Evolutionary conservation across 2,113 vertebrate genomes (phyloP), one percentile per base, ranked within the genome.

Genomic region (Mesembrinibis cayennensis): DNA sequence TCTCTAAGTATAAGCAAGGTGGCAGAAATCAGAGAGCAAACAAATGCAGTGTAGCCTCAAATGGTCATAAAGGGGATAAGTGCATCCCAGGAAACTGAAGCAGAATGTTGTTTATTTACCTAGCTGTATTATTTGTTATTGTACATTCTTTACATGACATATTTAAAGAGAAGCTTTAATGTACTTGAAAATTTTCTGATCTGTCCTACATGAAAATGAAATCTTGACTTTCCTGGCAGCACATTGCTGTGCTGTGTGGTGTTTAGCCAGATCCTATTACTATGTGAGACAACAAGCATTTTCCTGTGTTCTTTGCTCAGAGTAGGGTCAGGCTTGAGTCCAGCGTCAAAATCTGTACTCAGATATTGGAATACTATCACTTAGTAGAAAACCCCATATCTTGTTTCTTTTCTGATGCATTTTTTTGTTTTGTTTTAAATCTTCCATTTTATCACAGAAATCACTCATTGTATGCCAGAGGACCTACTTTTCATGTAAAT

Each of bases 201-300:
- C 40, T 96, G n/a, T 52, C 44, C 32, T 87, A 82, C 36, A 45
- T 89, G 76, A 88, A 97, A 97, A 89, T 96, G 92, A 91, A 90
- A 83, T 93, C 72, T 78, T 83, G 38, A 30, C 65, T 89, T 81
- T 95, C 73, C 56, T 93, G 82, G 62, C 76, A 95, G 89, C 16
- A 1, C 44, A 56, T 55, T 96, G 45, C 82, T 91, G 66, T 86
- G 47, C 83, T 97, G 6, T 65, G 29, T 91, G 61, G 76, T 90
- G 70, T 90, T 95, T 78, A 89, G 77, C 47, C 83, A 87, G 44
- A 95, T 58, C 70, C 55, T 95, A 22, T 70, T 94, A 50, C 25
- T 49, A 6, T 81, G 53, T 89, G 38, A 77, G 59, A 56, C 88
- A 89, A 40, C 52, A 78, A 59, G 18, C 36, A 53, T 81, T 92